Conservation (phyloP, 2,888 invertebrate species). For the Athrips mouffetella region DNA sequence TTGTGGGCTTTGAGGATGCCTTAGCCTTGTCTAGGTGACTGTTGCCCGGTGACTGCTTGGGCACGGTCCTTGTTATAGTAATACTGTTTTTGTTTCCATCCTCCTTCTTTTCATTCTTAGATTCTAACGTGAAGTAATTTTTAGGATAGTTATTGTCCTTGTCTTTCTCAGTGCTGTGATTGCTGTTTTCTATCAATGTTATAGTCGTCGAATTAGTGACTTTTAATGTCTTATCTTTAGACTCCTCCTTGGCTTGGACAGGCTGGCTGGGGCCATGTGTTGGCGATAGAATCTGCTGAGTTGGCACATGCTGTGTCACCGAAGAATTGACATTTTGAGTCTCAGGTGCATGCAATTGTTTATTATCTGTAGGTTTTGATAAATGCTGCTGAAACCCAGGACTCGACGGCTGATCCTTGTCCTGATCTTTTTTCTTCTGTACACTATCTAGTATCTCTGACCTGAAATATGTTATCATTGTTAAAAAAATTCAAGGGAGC, state of each 20-base stretch:
- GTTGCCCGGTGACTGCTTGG: constrained; percentile 55
- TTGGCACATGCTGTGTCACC: constrained; percentile 63
- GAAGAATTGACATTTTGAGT: constrained; percentile 46
- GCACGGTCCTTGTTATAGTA: constrained; percentile 64
- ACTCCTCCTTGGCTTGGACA: constrained; percentile 53
- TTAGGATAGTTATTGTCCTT: constrained; percentile 61
- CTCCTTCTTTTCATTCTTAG: constrained; percentile 70
- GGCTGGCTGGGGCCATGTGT: constrained; percentile 46
- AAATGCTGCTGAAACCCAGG: constrained; percentile 49
- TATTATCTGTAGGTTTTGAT: constrained; percentile 50
- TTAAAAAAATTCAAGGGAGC: background rate
- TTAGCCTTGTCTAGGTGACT: constrained; percentile 55
- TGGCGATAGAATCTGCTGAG: constrained; percentile 59
- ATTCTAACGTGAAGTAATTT: constrained; percentile 66
- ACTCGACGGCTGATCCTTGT: constrained; percentile 55
- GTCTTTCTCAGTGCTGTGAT: constrained; percentile 58
- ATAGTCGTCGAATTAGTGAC: constrained; percentile 69
- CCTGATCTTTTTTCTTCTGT: constrained; percentile 74
- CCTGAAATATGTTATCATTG: constrained; percentile 55
- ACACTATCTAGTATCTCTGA: constrained; percentile 80
- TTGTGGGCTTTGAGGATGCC: constrained; percentile 45
- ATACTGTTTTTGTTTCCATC: constrained; percentile 73
- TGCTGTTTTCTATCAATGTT: constrained; percentile 63
- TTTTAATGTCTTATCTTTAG: constrained; percentile 66
- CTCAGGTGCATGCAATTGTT: constrained; percentile 41